Base-by-base conservation (phyloP, 2,888 invertebrate genomes). In the Achlya flavicornis region DNA sequence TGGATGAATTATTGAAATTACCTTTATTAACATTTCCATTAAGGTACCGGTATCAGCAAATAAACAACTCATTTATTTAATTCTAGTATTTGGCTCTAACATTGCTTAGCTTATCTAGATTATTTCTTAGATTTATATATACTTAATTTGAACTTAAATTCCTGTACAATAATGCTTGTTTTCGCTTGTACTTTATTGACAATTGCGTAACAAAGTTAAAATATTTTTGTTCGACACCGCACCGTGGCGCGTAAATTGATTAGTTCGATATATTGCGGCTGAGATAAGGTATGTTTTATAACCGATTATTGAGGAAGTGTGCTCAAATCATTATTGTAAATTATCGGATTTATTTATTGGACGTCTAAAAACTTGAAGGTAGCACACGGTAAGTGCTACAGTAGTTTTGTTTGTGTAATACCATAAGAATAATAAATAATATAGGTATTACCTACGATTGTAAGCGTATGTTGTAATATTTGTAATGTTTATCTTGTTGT, bases 251-350 rank as follows among this genome's bases (percentile, higher is more conserved):
- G 46, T 41, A 46, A 57, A 61, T 64, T 61, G 64, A 64, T 64
- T 61, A 61, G 32, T 35, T 59, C 57, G 58, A 35, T 41, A 43
- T 57, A 61, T 19, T 61, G 33, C 43, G 41, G n/a, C 57, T 12
- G n/a, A 48, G 64, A 64, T 64, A 61, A 64, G 43, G 43, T 41
- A 63, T 16, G 26, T 63, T 61, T 61, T 64, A 60, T 41, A 19
- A 26, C 6, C 19, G 60, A 60, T 60, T 60, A 41, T 60, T 41
- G 33, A 60, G 59, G 59, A 35, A 59, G 16, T 59, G 53, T 19
- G 8, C 8, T 19, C 4, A 53, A 19, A 53, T 53, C 8, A 53
- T 53, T 48, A 48, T 16, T 16, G 16, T 16, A 41, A 19, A 38
- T 58, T 57, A 57, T 57, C 57, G 10, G 19, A 57, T 57, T 57